Conservation (phyloP, 2,888 invertebrate genomes). For the Entomobrya proxima region DNA sequence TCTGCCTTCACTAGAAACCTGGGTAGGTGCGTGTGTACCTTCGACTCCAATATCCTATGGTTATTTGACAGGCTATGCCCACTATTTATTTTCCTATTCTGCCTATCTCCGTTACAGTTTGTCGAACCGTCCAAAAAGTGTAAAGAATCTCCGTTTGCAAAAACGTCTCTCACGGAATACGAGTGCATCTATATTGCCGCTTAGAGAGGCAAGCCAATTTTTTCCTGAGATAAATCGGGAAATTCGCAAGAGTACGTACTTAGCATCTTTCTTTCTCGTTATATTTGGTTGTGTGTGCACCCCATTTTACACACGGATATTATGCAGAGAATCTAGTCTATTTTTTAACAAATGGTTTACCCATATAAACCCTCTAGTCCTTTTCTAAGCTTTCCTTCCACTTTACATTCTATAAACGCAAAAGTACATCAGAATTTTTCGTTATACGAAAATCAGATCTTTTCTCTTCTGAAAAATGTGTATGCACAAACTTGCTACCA, state of each 20-base stretch:
- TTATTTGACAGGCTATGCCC: no score
- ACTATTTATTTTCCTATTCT: no score
- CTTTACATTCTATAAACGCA: neutral
- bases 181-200: no score
- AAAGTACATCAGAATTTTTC: neutral
- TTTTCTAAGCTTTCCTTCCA: neutral
- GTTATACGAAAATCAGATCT: slow-evolving; percentile 7
- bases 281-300: neutral
- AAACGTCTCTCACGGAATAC: neutral
- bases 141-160: neutral
- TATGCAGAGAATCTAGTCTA: neutral
- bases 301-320: no score
- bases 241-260: slow-evolving; percentile 7
- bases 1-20: neutral
- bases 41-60: no score
- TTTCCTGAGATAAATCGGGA: slow-evolving; percentile 6
- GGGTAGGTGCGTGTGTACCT: no score
- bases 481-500: no score
- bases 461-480: neutral
- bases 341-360: neutral
- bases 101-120: no score
- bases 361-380: slow-evolving; percentile 2
- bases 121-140: no score
- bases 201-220: no score
- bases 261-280: neutral